Conservation (phyloP, 2,888 invertebrate genomes). For the Pheosia gnoma region DNA sequence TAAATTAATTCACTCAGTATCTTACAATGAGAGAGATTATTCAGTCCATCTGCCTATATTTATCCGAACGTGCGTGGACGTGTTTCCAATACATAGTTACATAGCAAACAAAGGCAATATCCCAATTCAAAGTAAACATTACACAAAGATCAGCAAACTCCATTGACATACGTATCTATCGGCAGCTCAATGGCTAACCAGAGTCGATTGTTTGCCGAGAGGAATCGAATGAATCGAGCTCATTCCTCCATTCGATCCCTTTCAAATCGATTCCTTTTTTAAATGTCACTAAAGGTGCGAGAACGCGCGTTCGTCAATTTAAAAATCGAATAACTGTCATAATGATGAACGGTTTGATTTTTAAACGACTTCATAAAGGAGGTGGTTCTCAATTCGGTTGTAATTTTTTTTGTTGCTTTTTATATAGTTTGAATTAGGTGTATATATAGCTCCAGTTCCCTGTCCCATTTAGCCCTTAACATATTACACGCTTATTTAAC, state of each 20-base stretch:
- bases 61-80: background rate
- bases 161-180: conserved; percentile 16
- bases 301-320: background rate
- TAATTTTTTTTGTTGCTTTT: too few species aligned
- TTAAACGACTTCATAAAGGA: too few species aligned
- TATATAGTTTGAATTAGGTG: background rate
- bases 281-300: conserved; percentile 7
- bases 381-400: too few species aligned
- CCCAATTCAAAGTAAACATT: conserved; percentile 26
- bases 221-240: conserved; percentile 20
- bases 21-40: background rate
- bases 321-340: background rate
- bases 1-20: too few species aligned
- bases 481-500: background rate
- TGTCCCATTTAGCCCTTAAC: background rate
- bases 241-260: conserved; percentile 11
- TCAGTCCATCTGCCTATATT: background rate
- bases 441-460: too few species aligned
- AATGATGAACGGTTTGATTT: too few species aligned
- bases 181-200: conserved; percentile 17
- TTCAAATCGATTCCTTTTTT: conserved; percentile 22
- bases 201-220: conserved; percentile 30
- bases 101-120: conserved; percentile 24
- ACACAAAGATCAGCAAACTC: conserved; percentile 23
- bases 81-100: background rate